Conservation (phyloP, 2,797 vertebrate species). For the Sebastes kiyomatsui region DNA sequence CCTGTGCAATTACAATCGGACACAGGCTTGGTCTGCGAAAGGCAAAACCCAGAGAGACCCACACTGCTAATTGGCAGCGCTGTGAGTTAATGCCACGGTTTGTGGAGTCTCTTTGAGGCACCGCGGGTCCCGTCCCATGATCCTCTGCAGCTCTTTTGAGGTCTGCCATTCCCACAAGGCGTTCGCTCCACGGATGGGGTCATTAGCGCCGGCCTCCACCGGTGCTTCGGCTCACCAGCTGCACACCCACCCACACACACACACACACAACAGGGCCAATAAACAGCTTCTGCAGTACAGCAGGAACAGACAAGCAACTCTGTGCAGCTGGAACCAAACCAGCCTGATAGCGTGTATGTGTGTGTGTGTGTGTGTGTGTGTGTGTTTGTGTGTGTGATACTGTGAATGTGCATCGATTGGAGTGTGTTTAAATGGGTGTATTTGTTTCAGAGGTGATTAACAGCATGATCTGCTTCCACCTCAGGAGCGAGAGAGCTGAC, state of each 20-base stretch:
- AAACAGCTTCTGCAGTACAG: constrained; percentile 30
- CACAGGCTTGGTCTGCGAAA: not conserved
- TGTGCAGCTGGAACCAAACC: constrained; percentile 9
- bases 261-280: not conserved
- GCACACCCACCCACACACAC: not conserved
- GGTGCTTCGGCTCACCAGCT: not conserved
- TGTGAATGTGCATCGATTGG: constrained; percentile 6
- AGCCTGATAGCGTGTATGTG: not conserved
- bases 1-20: constrained; percentile 5
- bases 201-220: constrained; percentile 45
- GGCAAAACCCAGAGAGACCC: constrained; percentile 17
- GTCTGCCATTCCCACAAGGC: constrained; percentile 47
- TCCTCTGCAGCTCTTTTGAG: constrained; percentile 50
- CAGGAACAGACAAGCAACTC: constrained; percentile 6
- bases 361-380: not conserved
- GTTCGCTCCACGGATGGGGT: constrained; percentile 20
- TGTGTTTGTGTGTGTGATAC: not conserved
- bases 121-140: constrained; percentile 17
- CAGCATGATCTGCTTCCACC: not conserved
- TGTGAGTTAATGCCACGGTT: constrained; percentile 39
- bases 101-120: constrained; percentile 56
- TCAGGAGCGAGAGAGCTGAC: not conserved
- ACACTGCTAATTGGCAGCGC: constrained; percentile 48
- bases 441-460: constrained; percentile 48
- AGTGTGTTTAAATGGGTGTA: not conserved